Evolutionary conservation across 2,797 vertebrate genomes (phyloP).

Genomic region (Chloroceryle inda): DNA sequence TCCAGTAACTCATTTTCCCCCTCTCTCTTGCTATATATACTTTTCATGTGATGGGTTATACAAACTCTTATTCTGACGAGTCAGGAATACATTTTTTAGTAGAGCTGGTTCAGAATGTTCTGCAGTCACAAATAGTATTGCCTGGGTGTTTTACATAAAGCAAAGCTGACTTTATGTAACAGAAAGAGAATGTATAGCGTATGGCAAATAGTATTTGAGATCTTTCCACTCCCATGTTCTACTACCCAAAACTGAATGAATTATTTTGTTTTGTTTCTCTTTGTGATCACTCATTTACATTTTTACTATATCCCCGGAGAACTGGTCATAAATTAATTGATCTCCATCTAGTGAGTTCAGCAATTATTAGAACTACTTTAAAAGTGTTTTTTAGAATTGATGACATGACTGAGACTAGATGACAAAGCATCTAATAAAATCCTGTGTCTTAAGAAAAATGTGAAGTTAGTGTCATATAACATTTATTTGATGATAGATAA

Average conservation of each 20-base stretch:
- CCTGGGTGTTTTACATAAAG: background rate
- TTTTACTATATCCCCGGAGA: background rate
- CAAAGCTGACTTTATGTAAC: background rate
- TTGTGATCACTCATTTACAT: background rate
- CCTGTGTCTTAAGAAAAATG: background rate
- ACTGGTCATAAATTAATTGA: background rate
- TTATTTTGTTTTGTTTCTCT: background rate
- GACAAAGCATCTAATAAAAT: background rate
- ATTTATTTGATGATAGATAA: slow-evolving; percentile 2
- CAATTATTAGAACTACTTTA: background rate
- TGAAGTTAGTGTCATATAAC: background rate
- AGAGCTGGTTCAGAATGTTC: background rate
- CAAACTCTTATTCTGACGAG: background rate
- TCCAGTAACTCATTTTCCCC: background rate
- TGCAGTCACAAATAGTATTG: background rate
- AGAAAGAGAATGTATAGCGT: background rate
- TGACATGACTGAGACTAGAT: background rate
- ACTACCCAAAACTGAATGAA: background rate
- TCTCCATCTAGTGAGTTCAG: background rate
- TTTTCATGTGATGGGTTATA: background rate
- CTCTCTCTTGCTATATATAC: background rate
- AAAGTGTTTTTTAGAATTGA: background rate
- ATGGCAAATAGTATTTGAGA: background rate
- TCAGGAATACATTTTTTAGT: background rate
- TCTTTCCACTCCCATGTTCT: background rate